A percentile compares a stretch with the other conserved stretches of the same genome.
These are phyloP conservation scores for Drosophila nannoptera DNA, from an alignment of 1,140 invertebrate species.

Conservation along the genomic window DNA sequence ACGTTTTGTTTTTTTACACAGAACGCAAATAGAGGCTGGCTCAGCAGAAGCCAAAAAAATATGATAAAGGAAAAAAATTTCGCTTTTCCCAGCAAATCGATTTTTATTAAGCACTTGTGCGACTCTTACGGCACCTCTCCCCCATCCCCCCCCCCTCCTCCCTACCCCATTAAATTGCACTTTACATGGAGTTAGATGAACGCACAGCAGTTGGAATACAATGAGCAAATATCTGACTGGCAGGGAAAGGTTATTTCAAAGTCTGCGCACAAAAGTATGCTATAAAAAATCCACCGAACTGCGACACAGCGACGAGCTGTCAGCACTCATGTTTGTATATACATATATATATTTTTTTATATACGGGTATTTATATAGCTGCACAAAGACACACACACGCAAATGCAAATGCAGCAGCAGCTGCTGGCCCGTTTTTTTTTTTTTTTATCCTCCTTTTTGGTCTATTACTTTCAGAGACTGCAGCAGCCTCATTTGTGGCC, in stretches of 20 bases:
- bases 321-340: background rate
- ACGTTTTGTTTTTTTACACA: slow-evolving; percentile 9
- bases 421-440: background rate
- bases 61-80: background rate
- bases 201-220: slow-evolving; percentile 15
- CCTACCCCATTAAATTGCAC: slow-evolving; percentile 27
- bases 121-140: background rate
- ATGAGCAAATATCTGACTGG: slow-evolving; percentile 7
- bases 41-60: slow-evolving; percentile 13
- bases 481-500: slow-evolving; percentile 17
- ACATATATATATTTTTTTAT: background rate
- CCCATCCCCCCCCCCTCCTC: no score
- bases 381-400: slow-evolving; percentile 1
- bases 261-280: slow-evolving; percentile 64
- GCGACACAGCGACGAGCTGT: slow-evolving; percentile 5
- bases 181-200: background rate
- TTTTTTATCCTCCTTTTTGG: background rate
- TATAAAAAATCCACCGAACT: slow-evolving; percentile 41
- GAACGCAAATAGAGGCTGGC: background rate
- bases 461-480: slow-evolving; percentile 18
- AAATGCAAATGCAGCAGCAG: slow-evolving; percentile 23
- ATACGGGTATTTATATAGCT: background rate
- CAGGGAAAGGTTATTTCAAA: slow-evolving; percentile 56
- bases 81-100: slow-evolving; percentile 34
- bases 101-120: slow-evolving; percentile 21